Evolutionary conservation across 2,888 invertebrate species (phyloP).

Genomic region (Oithona nana): DNA sequence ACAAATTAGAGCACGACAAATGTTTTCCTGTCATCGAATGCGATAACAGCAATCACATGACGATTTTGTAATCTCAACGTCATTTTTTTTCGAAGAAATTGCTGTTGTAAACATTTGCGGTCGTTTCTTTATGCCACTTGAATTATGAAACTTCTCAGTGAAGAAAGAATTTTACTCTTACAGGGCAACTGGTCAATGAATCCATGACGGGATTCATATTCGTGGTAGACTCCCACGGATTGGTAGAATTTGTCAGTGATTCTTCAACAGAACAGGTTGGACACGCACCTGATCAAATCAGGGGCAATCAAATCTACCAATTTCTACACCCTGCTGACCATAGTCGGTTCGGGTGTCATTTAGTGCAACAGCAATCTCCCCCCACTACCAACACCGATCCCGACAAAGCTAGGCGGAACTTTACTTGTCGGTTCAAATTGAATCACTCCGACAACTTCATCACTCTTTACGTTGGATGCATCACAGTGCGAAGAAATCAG

Average conservation of each 20-base stretch:
- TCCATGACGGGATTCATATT: not conserved
- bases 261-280: not conserved
- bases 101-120: no score
- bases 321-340: not conserved
- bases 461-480: not conserved
- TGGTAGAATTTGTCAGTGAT: not conserved
- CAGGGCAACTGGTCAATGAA: not conserved
- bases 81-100: no score
- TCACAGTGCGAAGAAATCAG: not conserved
- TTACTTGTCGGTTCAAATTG: not conserved
- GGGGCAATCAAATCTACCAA: not conserved
- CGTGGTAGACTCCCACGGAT: not conserved
- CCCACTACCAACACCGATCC: not conserved
- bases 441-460: not conserved
- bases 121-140: no score
- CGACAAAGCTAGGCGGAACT: not conserved
- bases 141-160: no score
- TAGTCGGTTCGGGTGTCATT: not conserved
- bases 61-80: no score
- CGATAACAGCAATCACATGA: no score
- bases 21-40: no score
- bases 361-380: not conserved
- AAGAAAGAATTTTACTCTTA: no score
- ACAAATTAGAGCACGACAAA: no score
- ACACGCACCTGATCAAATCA: not conserved